Evolutionary conservation across 2,888 invertebrate genomes (phyloP), one percentile per base, ranked within the genome.

Genomic region (Serrognathus titanus): DNA sequence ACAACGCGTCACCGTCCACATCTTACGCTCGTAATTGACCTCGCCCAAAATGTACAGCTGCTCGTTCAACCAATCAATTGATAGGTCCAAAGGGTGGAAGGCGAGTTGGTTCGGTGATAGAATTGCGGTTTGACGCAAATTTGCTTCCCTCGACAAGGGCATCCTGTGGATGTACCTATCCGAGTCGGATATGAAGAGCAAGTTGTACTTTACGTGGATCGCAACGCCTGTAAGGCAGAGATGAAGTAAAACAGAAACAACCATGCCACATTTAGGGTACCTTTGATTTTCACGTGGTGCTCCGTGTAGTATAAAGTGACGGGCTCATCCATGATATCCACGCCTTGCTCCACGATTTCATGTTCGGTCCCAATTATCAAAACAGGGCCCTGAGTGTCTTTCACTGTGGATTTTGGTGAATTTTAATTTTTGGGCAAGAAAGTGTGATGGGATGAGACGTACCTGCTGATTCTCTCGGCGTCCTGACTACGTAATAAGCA

Each of bases 31-130:
- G 64, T 85, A 82, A 41, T 81, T 80, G 6, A 87, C 84, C 75
- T 90, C 87, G 0, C 89, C 91, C 35, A 94, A 81, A 53, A 96
- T 83, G 69, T 94, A 96, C 2, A 96, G 80, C 56, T 90, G 86
- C 58, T 88, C 83, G 70, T 92, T 91, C 37, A 97, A 78, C 96
- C 96, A 97, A 75, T 97, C 97, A 0, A 94, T 84, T 1, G 91
- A 88, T 7, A 92, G 71, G 62, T 87, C 87, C 48, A 87, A 73
- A 0, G 92, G 90, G 57, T 82, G 82, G 70, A 87, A 87, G 48
- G 82, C 80, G 9, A 82, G 80, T 48, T 81, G 81, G 45, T 82
- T 78, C 0, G 86, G 83, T 2, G 82, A 48, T 12, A 59, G 46
- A 48, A 4, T 80, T 66, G 77, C 75, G n/a, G 78, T 74, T 53